Base-by-base conservation (phyloP, 2,113 vertebrate genomes). In the Mirounga angustirostris region DNA sequence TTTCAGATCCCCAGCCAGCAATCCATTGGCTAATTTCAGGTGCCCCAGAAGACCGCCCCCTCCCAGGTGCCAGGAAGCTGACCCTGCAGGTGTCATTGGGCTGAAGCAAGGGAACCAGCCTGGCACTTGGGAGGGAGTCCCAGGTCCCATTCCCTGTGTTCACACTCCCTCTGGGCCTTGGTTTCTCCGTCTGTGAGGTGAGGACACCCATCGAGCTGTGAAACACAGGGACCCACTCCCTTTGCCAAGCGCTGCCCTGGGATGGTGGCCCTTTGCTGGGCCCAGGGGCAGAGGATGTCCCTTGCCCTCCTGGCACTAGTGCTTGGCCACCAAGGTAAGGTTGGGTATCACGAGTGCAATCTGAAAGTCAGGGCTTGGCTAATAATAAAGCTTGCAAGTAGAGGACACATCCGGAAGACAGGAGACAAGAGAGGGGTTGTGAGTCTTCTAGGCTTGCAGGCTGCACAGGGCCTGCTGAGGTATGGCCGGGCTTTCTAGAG, bases 401-500 rank as follows among this genome's bases (percentile, higher is more conserved):
- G 80, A 58, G 40, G 36, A 22, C 54, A 26, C 1, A 5, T 40
- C 24, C 40, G 28, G n/a, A 28, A 71, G 8, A 6, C 46, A 14
- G 33, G 58, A 28, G 18, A 36, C 0, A 3, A 24, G 52, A 28
- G 7, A 16, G 33, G 12, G 21, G 14, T 13, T 3, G 0, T 0
- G 11, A 54, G 26, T 40, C 65, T 22, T 26, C 46, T 2, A 4
- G 76, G 21, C 22, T 43, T 7, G 28, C 28, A 33, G 63, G 56
- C 63, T 26, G 28, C 33, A 11, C 33, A 30, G 36, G 36, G 33
- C 30, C 46, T 46, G 4, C 54, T 28, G 22, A 54, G 13, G 71
- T 0, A 26, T 10, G 5, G 12, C 30, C n/a, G 16, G 33, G 24
- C 43, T 88, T 69, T 67, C 36, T 46, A 73, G 86, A 59, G 36